Percentiles rank a stretch among this genome's conserved stretches.
These are phyloP conservation scores for Hoplostethus mediterraneus DNA, from an alignment of 2,797 vertebrate genomes.

Conservation along the genomic window DNA sequence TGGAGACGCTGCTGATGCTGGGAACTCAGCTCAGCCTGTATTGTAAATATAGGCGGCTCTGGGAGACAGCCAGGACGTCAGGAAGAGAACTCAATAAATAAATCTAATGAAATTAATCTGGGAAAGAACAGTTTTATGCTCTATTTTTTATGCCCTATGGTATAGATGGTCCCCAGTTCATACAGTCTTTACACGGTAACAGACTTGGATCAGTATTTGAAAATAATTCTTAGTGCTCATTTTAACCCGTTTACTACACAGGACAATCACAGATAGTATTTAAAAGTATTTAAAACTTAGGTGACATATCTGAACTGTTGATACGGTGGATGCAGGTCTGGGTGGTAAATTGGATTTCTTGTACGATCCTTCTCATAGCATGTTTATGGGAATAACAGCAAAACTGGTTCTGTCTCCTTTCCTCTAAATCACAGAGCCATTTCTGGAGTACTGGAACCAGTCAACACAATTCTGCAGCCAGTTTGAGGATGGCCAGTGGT, in stretches of 20 bases:
- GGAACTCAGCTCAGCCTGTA: constrained; percentile 18
- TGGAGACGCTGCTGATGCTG: constrained; percentile 56
- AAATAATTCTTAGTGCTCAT: too few species aligned
- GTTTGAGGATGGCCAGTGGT: constrained; percentile 76
- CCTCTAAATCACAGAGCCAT: constrained; percentile 36
- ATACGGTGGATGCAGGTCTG: background rate
- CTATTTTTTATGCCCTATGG: too few species aligned
- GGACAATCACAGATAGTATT: background rate
- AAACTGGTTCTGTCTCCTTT: constrained; percentile 23
- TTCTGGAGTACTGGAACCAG: constrained; percentile 68
- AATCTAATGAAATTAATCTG: too few species aligned
- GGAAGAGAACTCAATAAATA: background rate
- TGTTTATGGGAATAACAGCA: too few species aligned
- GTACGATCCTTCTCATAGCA: background rate
- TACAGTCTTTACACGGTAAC: background rate
- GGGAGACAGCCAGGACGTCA: constrained; percentile 16
- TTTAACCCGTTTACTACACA: too few species aligned
- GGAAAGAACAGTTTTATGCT: too few species aligned
- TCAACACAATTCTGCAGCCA: constrained; percentile 74
- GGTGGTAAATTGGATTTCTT: background rate
- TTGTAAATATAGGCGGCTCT: constrained; percentile 43
- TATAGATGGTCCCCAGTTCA: background rate
- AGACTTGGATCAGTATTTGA: background rate
- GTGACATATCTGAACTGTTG: background rate
- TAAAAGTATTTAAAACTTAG: background rate